Base-by-base conservation (phyloP, 2,888 invertebrate species). In the Nymphalis urticae region DNA sequence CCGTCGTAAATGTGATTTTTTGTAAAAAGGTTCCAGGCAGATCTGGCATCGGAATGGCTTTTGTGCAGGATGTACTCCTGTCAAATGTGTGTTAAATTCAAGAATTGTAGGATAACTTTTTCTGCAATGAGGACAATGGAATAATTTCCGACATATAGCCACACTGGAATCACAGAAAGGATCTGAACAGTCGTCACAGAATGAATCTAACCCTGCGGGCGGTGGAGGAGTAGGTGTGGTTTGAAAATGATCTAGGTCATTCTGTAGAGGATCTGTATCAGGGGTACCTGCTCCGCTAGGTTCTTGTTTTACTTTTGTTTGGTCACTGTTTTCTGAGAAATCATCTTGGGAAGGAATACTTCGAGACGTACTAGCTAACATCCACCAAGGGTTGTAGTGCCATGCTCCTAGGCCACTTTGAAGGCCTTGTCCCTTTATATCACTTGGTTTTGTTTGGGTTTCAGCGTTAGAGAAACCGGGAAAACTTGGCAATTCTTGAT, bases 321-420 rank as follows among this genome's bases (percentile, higher is more conserved):
- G 87, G 61, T 92, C 91, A 81, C 84, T 87, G 71, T 83, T 84
- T 75, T 93, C 93, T 32, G 89, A 85, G 76, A 85, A 93, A 70
- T 92, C 92, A 73, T 92, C 90, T 73, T 92, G 92, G 1, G 90
- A 86, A 4, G 90, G 89, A 64, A 89, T 83, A 79, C 85, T 89
- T 59, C 92, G 84, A 10, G 93, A 93, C 3, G 93, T 93, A 73
- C 93, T 87, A 24, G 93, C 93, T 47, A 93, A 83, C 93, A 93
- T 93, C 93, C 93, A 93, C 93, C 93, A 93, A 36, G 93, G 93
- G 70, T 93, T 93, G 75, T 93, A 93, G 74, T 92, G 93, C 93
- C 93, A 93, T 67, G 93, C 82, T 48, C 92, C 90, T 62, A 93
- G 76, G 48, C 88, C 86, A 42, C 90, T 79, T 65, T 92, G 92